Evolutionary conservation across 64 coral and sea anemone genomes (phyloP).

Genomic region (Stichodactyla helianthus): DNA sequence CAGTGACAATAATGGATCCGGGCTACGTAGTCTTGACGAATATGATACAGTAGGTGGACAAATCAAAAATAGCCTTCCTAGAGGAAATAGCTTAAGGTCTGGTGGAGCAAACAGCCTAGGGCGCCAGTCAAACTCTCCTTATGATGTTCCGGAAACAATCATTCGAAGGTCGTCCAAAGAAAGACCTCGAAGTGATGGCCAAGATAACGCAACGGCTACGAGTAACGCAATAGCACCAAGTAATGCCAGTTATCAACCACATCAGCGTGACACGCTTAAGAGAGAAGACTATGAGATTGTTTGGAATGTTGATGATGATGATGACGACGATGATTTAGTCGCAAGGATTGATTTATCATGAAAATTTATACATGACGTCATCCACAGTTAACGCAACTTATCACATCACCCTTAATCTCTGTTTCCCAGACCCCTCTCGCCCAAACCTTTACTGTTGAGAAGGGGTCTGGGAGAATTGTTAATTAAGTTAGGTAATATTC

Average conservation of each 20-base stretch:
- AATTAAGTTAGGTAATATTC: too few relatives aligned
- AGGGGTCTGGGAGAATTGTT: too few relatives aligned
- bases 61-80: constrained; percentile 4
- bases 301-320: background rate
- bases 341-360: background rate
- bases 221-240: background rate
- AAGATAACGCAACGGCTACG: background rate
- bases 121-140: background rate
- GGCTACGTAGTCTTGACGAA: background rate
- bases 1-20: background rate
- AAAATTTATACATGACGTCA: too few relatives aligned
- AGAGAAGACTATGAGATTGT: constrained; percentile 7
- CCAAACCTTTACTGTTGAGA: too few relatives aligned
- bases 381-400: too few relatives aligned
- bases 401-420: too few relatives aligned
- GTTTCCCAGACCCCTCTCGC: too few relatives aligned
- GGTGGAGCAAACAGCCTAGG: background rate
- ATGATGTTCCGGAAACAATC: background rate
- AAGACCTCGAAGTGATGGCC: background rate
- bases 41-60: background rate
- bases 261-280: background rate
- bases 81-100: background rate
- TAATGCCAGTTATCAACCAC: background rate
- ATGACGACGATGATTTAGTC: background rate
- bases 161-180: background rate